Evolutionary conservation across 2,113 vertebrate genomes (phyloP).

Genomic region (Silurus glanis): DNA sequence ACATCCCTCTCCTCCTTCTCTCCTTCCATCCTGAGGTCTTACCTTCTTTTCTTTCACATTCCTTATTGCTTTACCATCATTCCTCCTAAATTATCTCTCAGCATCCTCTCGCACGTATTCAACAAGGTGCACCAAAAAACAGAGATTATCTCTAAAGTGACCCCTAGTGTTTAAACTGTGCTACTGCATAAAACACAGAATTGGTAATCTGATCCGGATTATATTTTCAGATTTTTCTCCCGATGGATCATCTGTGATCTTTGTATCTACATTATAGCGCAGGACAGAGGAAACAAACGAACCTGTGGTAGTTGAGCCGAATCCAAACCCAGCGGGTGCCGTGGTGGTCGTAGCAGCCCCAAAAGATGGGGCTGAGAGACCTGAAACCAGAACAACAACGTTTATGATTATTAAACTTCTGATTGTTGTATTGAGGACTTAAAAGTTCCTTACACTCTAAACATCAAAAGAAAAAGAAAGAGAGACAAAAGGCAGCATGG

Average conservation of each 20-base stretch:
- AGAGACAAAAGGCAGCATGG: not conserved
- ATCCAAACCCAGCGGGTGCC: conserved; percentile 75
- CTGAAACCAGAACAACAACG: conserved; percentile 47
- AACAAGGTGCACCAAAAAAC: too few relatives aligned
- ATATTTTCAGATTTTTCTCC: not conserved
- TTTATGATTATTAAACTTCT: not conserved
- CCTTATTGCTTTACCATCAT: too few relatives aligned
- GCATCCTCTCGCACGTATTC: too few relatives aligned
- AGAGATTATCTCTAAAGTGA: not conserved
- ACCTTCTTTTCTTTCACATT: too few relatives aligned
- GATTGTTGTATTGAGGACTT: not conserved
- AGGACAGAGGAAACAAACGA: conserved; percentile 18
- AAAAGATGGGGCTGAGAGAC: conserved; percentile 73
- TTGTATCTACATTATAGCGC: not conserved
- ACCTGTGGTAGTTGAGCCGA: conserved; percentile 74
- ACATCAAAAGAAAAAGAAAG: not conserved
- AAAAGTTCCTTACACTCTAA: not conserved
- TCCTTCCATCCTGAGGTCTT: too few relatives aligned
- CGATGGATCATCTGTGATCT: not conserved
- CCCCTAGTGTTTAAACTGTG: not conserved
- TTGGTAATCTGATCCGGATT: not conserved
- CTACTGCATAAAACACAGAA: not conserved
- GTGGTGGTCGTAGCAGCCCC: conserved; percentile 70
- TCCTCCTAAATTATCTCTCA: too few relatives aligned
- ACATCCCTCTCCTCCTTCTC: too few relatives aligned